Evolutionary conservation across 2,113 vertebrate species (phyloP), one percentile per base, ranked within the genome.

Genomic region (Octodon degus): DNA sequence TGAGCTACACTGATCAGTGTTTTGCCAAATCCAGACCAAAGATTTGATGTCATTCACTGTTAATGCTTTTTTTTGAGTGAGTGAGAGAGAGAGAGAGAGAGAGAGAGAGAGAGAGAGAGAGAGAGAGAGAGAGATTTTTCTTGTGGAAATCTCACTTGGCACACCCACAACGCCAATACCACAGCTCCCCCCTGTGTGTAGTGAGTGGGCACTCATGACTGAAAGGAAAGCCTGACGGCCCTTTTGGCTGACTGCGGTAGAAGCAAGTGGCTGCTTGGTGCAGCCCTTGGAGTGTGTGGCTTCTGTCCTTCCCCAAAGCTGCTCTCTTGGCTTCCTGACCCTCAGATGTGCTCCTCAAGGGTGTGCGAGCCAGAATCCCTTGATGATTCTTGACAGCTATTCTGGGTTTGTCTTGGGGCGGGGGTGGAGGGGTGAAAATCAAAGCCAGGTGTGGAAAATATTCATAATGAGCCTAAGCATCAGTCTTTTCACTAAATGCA

Each of bases 361-460:
- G 76, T 24, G 16, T 16, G 83, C 25, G 76, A 32, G 47, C 91
- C 0, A 94, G 82, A 95, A 92, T 76, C 89, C 32, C 2, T 7
- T 34, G 47, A 86, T 86, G 40, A 14, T 50, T 9, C 40, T 89
- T 32, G 27, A 25, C n/a, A 79, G 84, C 50, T 84, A 7, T 40
- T 92, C 82, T 90, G 77, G 65, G n/a, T 90, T 34, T 43, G 3
- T 76, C 55, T 83, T 94, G 37, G 86, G 43, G 43, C 5, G 43
- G 90, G 1, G 9, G 9, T 50, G 40, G n/a, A 16, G 79, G 82
- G 43, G 32, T 16, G 67, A n/a, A 37, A 91, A 40, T 74, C 68
- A 87, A 92, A 80, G 58, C 88, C 11, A 50, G n/a, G 85, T 97
- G 30, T 63, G 84, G 92, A 95, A 97, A 95, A 87, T 84, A 58